Evolutionary conservation across 2,888 invertebrate species (phyloP), one percentile per base, ranked within the genome.

Genomic region (Protula sp.): DNA sequence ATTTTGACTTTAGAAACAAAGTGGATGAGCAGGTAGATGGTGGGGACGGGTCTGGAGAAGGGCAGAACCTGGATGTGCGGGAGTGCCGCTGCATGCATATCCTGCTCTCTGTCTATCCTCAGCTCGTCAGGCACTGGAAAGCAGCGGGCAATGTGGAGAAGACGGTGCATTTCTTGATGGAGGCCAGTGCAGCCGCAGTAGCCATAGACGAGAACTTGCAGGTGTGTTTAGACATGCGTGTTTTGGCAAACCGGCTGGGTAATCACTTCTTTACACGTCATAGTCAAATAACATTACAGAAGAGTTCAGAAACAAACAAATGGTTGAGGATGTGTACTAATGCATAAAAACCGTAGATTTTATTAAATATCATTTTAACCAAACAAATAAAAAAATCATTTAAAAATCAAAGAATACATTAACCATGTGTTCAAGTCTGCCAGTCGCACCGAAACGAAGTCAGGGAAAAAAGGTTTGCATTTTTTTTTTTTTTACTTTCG

Each of bases 181-280:
- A 69, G n/a, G 65, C 68, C 38, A 62, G 58, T 2, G 66, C 69
- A 5, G 69, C 67, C n/a, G 60, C 59, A 22, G 60, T 69, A 4
- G 55, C 54, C 27, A 48, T 55, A 9, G 24, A 52, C 9, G 59
- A 65, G 28, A 47, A 53, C 30, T 28, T 58, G 24, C 62, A 64
- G 64, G 67, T 67, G 29, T 1, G 28, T 29, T 57, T 14, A n/a
- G n/a, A n/a, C n/a, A n/a, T n/a, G n/a, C n/a, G n/a, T n/a, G 26
- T 26, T 31, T 5, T 31, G 14, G n/a, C n/a, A n/a, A n/a, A n/a
- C n/a, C n/a, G n/a, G n/a, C n/a, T n/a, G n/a, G n/a, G n/a, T n/a
- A n/a, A n/a, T n/a, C n/a, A n/a, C n/a, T n/a, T n/a, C n/a, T n/a
- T n/a, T n/a, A n/a, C n/a, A n/a, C n/a, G n/a, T n/a, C 24, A 50